Evolutionary conservation across 2,113 vertebrate genomes (phyloP).

Genomic region (Tenebrosternarchus preto): DNA sequence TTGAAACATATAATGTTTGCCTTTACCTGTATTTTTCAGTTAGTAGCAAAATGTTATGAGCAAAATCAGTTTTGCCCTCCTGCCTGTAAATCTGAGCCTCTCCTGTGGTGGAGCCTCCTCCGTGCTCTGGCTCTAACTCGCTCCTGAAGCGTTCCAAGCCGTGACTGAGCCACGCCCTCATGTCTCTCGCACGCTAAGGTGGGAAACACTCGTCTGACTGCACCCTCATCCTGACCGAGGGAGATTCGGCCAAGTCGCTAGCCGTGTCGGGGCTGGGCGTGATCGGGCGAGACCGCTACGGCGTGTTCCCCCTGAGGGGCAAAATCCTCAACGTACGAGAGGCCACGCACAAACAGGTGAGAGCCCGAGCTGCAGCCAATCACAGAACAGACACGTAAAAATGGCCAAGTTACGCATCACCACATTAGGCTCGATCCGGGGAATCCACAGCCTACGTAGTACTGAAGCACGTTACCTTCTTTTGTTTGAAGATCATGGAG

Average conservation of each 20-base stretch:
- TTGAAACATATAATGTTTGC: no score
- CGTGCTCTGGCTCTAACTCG: neutral
- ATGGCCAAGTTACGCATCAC: no score
- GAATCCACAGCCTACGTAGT: neutral
- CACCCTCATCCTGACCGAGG: slow-evolving; percentile 95
- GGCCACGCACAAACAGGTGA: slow-evolving; percentile 97
- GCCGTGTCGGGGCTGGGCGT: slow-evolving; percentile 96
- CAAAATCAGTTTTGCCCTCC: neutral
- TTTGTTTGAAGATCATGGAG: slow-evolving; percentile 89
- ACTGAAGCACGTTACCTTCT: neutral
- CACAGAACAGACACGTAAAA: neutral
- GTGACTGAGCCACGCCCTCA: no score
- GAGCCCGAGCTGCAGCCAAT: neutral
- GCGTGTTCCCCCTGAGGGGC: slow-evolving; percentile 95
- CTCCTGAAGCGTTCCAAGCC: no score
- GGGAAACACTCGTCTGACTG: slow-evolving; percentile 97
- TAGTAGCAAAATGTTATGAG: neutral
- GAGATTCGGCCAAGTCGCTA: slow-evolving; percentile 96
- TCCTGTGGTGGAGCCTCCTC: no score
- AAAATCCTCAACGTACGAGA: slow-evolving; percentile 99
- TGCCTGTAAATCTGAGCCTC: neutral
- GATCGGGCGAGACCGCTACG: slow-evolving; percentile 93
- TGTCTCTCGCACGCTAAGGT: slow-evolving; percentile 69
- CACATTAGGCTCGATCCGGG: no score
- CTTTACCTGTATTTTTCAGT: no score